Evolutionary conservation across 2,797 vertebrate species (phyloP).

Genomic region (Pangasius macronema): DNA sequence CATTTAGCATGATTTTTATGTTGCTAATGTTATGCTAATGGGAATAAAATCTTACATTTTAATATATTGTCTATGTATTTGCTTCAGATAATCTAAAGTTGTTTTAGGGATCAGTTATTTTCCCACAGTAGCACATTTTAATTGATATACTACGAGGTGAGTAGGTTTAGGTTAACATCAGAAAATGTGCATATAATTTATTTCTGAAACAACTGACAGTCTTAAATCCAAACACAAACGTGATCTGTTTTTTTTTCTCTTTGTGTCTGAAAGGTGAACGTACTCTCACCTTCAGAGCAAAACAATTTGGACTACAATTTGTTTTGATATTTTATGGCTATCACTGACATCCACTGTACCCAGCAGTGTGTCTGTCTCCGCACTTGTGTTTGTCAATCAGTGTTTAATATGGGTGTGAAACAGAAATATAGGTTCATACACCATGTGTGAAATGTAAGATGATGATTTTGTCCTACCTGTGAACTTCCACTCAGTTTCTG

Average conservation of each 20-base stretch:
- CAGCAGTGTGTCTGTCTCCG: background rate
- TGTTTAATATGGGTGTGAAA: slow-evolving; percentile 31
- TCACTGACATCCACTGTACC: slow-evolving; percentile 22
- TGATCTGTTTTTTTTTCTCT: background rate
- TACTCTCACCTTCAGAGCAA: slow-evolving; percentile 30
- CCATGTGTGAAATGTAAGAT: slow-evolving; percentile 37
- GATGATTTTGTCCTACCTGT: slow-evolving; percentile 23
- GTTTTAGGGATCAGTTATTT: background rate
- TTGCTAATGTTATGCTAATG: background rate
- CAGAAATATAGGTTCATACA: slow-evolving; percentile 2
- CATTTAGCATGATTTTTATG: background rate
- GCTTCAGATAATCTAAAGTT: background rate
- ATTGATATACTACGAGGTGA: too few relatives aligned
- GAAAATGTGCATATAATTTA: background rate
- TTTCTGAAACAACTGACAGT: background rate
- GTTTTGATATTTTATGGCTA: slow-evolving; percentile 34
- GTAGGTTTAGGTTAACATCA: background rate
- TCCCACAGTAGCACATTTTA: background rate
- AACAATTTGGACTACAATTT: slow-evolving; percentile 31
- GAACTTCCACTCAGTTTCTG: slow-evolving; percentile 8
- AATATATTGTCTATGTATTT: background rate
- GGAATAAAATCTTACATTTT: background rate
- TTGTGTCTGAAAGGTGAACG: background rate
- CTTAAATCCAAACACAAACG: background rate
- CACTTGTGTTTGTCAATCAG: slow-evolving; percentile 18